phyloP scores from a whole-genome alignment of 2,888 invertebrate species.

The Thymelicus sylvestris region DNA sequence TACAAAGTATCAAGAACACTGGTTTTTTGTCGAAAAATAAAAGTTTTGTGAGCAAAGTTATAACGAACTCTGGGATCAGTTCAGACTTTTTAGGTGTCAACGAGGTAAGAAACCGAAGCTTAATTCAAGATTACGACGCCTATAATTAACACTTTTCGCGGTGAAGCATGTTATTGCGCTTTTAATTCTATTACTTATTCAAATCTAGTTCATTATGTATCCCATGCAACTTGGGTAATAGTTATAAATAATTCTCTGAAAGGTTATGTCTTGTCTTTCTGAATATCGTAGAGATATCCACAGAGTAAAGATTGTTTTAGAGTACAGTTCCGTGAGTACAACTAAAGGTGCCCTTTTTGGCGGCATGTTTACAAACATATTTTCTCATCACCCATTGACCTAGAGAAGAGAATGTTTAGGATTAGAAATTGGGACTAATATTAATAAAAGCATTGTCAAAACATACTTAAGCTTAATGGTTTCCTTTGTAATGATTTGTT shows the following conservation, averaged over 20 bases:
- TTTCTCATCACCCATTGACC: conserved; percentile 51
- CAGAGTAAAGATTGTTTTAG: conserved; percentile 39
- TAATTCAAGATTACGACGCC: conserved; percentile 69
- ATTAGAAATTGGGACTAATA: conserved; percentile 35
- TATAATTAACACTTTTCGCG: conserved; percentile 64
- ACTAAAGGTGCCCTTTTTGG: conserved; percentile 24
- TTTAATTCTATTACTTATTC: conserved; percentile 49
- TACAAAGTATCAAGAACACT: conserved; percentile 57
- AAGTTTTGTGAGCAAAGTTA: conserved; percentile 79
- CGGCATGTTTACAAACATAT: conserved; percentile 31
- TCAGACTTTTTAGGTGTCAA: conserved; percentile 83
- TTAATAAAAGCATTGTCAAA: conserved; percentile 12
- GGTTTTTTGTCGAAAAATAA: conserved; percentile 66
- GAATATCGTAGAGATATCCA: conserved; percentile 35
- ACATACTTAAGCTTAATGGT: no score
- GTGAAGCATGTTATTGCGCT: conserved; percentile 50
- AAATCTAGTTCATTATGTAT: conserved; percentile 32
- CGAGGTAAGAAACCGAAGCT: conserved; percentile 82
- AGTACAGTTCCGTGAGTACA: conserved; percentile 13
- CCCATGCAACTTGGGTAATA: conserved; percentile 58
- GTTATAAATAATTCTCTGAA: conserved; percentile 76
- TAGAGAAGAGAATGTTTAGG: conserved; percentile 45
- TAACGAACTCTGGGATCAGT: conserved; percentile 81
- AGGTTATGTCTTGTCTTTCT: conserved; percentile 71
- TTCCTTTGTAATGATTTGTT: no score